A percentile compares a stretch with the other conserved stretches of the same genome.
phyloP scores from a whole-genome alignment of 2,888 invertebrate genomes.

The Ceramica pisi region DNA sequence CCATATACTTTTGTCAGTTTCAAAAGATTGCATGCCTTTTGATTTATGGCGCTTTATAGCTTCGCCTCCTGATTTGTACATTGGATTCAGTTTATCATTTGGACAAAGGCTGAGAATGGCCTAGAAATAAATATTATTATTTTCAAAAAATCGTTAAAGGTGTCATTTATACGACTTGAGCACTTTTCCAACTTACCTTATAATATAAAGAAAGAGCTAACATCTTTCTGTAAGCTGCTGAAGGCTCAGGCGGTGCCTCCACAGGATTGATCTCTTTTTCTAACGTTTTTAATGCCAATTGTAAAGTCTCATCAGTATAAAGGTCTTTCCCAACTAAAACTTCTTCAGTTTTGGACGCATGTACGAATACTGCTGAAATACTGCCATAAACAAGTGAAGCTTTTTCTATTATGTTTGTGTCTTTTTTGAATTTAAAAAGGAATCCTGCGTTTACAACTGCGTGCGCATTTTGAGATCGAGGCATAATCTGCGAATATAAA shows the following conservation, averaged over 20 bases:
- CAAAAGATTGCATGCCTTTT: slow-evolving; percentile 91
- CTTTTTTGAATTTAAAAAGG: slow-evolving; percentile 88
- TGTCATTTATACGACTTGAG: background rate
- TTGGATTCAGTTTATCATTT: slow-evolving; percentile 55
- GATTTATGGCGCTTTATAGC: slow-evolving; percentile 77
- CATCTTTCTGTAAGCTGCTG: slow-evolving; percentile 90
- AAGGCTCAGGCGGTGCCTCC: slow-evolving; percentile 88
- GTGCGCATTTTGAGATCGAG: slow-evolving; percentile 93
- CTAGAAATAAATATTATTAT: slow-evolving; percentile 52
- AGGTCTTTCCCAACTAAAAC: slow-evolving; percentile 84
- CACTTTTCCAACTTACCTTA: slow-evolving; percentile 85
- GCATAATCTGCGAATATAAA: slow-evolving; percentile 91
- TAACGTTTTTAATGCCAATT: slow-evolving; percentile 76
- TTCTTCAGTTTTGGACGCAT: slow-evolving; percentile 90
- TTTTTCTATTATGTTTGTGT: slow-evolving; percentile 77
- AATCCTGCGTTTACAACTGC: slow-evolving; percentile 95
- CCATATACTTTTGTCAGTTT: slow-evolving; percentile 91
- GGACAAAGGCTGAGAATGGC: slow-evolving; percentile 72
- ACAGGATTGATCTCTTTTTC: slow-evolving; percentile 73
- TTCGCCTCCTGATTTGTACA: slow-evolving; percentile 68
- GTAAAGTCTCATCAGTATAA: slow-evolving; percentile 83
- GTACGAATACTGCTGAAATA: slow-evolving; percentile 83
- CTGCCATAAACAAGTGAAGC: slow-evolving; percentile 92
- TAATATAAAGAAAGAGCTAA: slow-evolving; percentile 91
- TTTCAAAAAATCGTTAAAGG: background rate